Base-by-base conservation (phyloP, 2,113 vertebrate genomes). In the Odocoileus virginianus region DNA sequence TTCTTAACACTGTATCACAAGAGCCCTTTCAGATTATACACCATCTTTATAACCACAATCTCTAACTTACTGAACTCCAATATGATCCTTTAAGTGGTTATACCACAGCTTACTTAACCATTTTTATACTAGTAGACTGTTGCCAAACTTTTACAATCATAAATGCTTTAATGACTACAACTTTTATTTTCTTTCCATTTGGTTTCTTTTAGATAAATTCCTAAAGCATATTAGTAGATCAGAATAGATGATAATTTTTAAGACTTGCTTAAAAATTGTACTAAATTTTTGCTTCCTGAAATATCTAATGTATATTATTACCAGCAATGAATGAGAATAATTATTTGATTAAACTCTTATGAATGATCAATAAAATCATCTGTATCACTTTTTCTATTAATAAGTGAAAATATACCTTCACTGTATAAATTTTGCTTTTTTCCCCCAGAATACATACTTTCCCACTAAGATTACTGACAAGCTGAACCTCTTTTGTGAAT, bases 331-430 rank as follows among this genome's bases (percentile, higher is more conserved):
- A 50, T 3, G 17, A 92, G 74, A 83, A 78, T 28, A 58, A 7
- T 91, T n/a, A 47, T 21, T 92, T 61, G 14, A 27, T 5, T 54
- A 16, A 64, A 55, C 7, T 58, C 50, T 87, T 33, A 60, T 17
- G 54, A 58, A 43, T 91, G 60, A 61, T 36, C 27, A 93, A 7
- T 33, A 83, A 74, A 87, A 61, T 52, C 28, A 47, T 36, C 47
- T 47, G 4, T 43, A 64, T 27, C 50, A 71, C 6, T 74, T 91
- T 83, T 58, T 82, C 83, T 60, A n/a, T 47, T 89, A 54, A 8
- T 67, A 84, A 79, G 28, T 97, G 45, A 94, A 94, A 96, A 78
- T 71, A 95, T 12, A 61, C 28, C 45, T 27, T 96, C 9, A 33
- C 5, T 52, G 10, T n/a, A n/a, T 21, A 67, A 61, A 61, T 54